Evolutionary conservation across 2,797 vertebrate genomes (phyloP).

Genomic region (Balearica regulorum): DNA sequence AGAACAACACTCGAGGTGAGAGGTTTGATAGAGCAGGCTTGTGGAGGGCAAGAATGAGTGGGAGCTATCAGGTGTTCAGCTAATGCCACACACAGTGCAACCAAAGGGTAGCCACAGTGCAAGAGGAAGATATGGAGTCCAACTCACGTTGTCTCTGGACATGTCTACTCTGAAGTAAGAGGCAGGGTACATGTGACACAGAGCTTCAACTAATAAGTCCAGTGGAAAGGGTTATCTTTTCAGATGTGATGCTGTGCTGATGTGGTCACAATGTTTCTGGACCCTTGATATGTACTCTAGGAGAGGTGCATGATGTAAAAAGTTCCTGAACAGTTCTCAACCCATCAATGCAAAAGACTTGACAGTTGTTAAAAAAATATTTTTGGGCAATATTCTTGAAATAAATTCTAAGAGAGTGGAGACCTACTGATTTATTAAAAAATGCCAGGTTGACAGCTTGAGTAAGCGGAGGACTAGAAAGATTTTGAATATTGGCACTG

Average conservation of each 20-base stretch:
- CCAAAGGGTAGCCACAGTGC: neutral
- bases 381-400: neutral
- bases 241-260: neutral
- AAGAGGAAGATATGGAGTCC: neutral
- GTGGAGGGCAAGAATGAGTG: rapidly evolving
- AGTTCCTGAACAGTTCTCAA: neutral
- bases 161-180: neutral
- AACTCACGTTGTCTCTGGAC: neutral
- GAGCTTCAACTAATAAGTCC: neutral
- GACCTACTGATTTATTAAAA: neutral
- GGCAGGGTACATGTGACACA: neutral
- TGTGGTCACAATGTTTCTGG: neutral
- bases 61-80: neutral
- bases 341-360: neutral
- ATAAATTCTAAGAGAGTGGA: neutral
- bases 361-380: neutral
- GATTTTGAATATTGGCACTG: neutral
- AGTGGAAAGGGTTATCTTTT: neutral
- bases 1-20: neutral
- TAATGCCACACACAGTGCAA: neutral
- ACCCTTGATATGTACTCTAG: neutral
- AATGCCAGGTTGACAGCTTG: neutral
- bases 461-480: neutral
- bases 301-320: neutral
- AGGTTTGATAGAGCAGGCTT: neutral